Conservation (phyloP, 1,140 invertebrate species). For the Cyclina sinensis region DNA sequence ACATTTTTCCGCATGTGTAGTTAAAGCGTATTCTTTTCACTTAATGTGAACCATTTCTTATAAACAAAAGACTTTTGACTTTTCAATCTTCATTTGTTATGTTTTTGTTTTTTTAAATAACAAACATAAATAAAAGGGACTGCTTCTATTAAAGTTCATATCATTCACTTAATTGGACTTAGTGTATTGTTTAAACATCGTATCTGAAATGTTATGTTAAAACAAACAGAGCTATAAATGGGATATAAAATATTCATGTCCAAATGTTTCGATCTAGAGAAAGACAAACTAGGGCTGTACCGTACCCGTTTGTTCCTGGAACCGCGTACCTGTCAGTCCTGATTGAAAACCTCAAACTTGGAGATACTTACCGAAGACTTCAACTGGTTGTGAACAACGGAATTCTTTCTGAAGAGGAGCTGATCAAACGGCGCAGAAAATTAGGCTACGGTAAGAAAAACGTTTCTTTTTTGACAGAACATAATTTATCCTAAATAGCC, state of each 20-base stretch:
- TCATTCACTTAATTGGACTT: neutral
- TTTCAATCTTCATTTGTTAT: no score
- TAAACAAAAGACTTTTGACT: no score
- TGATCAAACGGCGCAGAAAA: neutral
- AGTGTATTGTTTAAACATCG: neutral
- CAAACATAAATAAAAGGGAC: no score
- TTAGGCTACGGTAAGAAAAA: conserved; percentile 24
- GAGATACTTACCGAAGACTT: neutral
- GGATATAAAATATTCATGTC: neutral
- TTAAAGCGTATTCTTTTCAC: no score
- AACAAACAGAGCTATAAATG: neutral
- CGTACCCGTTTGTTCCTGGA: no score
- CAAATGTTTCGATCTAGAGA: conserved; percentile 21
- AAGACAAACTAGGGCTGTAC: neutral
- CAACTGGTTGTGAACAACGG: neutral
- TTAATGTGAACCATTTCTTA: no score
- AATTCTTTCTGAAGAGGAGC: neutral
- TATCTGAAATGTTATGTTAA: neutral
- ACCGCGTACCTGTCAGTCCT: neutral
- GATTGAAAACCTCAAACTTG: neutral
- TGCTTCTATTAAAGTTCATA: no score
- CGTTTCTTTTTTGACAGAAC: no score
- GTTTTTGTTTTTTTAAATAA: no score
- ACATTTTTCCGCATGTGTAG: no score
- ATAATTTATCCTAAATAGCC: no score